Conservation (phyloP, 1,140 invertebrate genomes). For the Drosophila equinoxialis region DNA sequence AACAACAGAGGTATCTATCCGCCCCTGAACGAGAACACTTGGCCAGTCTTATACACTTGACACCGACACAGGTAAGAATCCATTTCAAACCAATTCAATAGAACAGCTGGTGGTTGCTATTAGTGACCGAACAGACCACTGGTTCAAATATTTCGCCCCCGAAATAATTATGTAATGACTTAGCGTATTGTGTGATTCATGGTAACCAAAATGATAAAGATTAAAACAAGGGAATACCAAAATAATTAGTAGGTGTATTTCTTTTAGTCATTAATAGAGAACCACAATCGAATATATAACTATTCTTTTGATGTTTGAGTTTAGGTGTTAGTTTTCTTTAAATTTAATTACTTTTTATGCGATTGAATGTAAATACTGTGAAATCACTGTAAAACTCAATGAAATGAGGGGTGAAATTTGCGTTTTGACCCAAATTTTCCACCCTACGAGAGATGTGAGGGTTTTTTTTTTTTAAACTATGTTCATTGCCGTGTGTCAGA, state of each 20-base stretch:
- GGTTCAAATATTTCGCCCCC: not conserved
- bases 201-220: not conserved
- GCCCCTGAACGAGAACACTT: conserved; percentile 98
- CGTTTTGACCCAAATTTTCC: not conserved
- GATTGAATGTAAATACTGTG: not conserved
- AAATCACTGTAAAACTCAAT: not conserved
- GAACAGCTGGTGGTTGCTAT: not conserved
- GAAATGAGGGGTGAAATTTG: not conserved
- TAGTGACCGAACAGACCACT: not conserved
- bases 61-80: conserved; percentile 94
- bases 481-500: too few species aligned
- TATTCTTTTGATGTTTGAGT: not conserved
- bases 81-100: not conserved
- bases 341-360: not conserved
- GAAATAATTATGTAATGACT: not conserved
- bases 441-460: not conserved
- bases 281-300: too few species aligned
- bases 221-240: not conserved
- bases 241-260: not conserved
- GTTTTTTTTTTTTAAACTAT: not conserved
- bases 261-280: too few species aligned
- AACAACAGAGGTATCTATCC: conserved; percentile 97
- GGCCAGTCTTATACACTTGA: conserved; percentile 95
- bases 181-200: not conserved
- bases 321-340: not conserved